These are phyloP conservation scores for Drosophila ironensis DNA, from an alignment of 1,140 invertebrate species.

Conservation along the genomic window DNA sequence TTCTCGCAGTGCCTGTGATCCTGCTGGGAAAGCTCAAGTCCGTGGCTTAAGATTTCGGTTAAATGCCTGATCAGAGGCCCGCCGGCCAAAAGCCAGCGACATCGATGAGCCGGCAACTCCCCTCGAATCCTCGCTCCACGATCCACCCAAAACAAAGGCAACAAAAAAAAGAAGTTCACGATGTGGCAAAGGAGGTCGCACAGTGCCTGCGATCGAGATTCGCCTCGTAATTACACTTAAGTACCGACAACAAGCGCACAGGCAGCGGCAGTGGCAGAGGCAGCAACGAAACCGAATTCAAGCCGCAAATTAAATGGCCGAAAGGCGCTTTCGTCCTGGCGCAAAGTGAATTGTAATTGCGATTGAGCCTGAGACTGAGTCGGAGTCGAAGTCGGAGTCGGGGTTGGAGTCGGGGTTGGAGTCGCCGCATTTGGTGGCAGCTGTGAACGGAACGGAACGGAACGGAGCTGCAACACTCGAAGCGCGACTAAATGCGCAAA, in stretches of 20 bases:
- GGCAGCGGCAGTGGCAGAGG: constrained; percentile 2
- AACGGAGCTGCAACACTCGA: constrained; percentile 64
- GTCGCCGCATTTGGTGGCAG: constrained; percentile 32
- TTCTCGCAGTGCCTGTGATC: constrained; percentile 15
- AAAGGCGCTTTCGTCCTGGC: constrained; percentile 68
- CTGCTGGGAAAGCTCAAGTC: constrained; percentile 21
- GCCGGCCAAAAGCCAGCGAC: constrained; percentile 13
- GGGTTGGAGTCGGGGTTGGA: background rate
- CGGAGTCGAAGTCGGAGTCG: constrained; percentile 3
- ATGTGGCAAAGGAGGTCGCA: constrained; percentile 70
- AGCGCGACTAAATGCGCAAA: constrained; percentile 79
- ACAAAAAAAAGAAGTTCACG: constrained; percentile 49
- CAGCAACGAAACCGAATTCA: constrained; percentile 30
- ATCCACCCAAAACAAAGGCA: background rate
- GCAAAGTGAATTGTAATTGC: constrained; percentile 80
- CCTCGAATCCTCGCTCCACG: constrained; percentile 3
- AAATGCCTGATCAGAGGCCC: constrained; percentile 15
- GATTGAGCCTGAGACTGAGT: constrained; percentile 19
- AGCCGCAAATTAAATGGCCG: constrained; percentile 71
- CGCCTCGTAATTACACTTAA: constrained; percentile 73
- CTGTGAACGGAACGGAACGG: constrained; percentile 49
- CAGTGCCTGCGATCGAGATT: constrained; percentile 38
- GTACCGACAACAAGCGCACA: constrained; percentile 60
- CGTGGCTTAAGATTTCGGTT: constrained; percentile 38
- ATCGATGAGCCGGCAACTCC: constrained; percentile 32